Evolutionary conservation across 2,797 vertebrate species (phyloP).

Genomic region (Cryptoblepharus egeriae): DNA sequence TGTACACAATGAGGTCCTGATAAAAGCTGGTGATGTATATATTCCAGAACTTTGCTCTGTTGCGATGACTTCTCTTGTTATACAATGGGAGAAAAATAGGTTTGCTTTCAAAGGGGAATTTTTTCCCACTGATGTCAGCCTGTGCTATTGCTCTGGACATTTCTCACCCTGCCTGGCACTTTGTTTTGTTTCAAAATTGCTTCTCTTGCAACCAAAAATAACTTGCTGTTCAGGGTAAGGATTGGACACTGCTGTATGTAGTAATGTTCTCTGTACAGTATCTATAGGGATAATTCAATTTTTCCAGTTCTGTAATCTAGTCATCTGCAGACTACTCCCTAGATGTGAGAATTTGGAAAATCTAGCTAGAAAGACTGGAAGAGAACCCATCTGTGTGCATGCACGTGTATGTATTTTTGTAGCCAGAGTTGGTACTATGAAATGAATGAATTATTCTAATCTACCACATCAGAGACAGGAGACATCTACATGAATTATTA

Average conservation of each 20-base stretch:
- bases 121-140: not conserved
- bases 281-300: not conserved
- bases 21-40: not conserved
- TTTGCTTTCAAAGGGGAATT: conserved; percentile 5
- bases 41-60: conserved; percentile 14
- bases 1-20: not conserved
- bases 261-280: not conserved
- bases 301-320: not conserved
- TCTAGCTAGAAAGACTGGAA: not conserved
- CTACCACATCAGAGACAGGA: not conserved
- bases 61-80: not conserved
- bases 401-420: not conserved
- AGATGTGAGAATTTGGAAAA: not conserved
- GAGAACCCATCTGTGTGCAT: no score
- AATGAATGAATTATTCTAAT: not conserved
- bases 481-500: not conserved
- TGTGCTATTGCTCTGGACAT: conserved; percentile 4
- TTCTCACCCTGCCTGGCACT: conserved; percentile 25
- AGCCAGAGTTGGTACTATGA: not conserved
- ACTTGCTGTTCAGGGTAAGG: not conserved
- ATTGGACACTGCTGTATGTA: not conserved
- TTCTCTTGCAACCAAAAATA: not conserved
- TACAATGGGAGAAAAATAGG: not conserved
- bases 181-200: conserved; percentile 10
- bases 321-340: not conserved